phyloP scores from a whole-genome alignment of 2,888 invertebrate species.

The Rosalia funebris region DNA sequence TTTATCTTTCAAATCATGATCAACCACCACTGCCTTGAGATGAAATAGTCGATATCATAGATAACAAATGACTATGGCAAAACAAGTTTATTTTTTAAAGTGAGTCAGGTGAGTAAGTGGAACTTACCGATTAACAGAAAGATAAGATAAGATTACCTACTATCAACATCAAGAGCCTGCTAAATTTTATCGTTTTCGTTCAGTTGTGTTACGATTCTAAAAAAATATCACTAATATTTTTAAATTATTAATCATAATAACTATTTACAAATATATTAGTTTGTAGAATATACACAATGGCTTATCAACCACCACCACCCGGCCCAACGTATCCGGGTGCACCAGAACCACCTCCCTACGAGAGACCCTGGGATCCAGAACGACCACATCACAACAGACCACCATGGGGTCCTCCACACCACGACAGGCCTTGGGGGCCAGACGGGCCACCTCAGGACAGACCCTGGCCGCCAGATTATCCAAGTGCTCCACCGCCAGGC shows the following conservation, averaged over 20 bases:
- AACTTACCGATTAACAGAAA: neutral
- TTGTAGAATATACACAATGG: neutral
- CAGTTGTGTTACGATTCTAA: neutral
- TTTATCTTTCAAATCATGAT: no score
- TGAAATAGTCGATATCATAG: no score
- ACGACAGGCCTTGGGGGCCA: constrained; percentile 2
- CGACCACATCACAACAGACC: neutral
- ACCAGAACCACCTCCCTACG: neutral
- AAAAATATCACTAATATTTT: neutral
- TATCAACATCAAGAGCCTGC: neutral
- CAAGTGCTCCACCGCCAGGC: neutral
- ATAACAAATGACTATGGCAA: no score
- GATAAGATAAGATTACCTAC: neutral
- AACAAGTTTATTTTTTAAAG: no score
- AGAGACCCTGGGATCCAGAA: neutral
- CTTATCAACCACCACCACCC: constrained; percentile 4
- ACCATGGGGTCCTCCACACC: neutral
- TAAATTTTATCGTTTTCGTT: neutral
- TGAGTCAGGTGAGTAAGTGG: neutral
- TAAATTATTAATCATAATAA: no score
- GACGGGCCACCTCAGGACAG: neutral
- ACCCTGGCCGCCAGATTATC: neutral
- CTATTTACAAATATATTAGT: no score
- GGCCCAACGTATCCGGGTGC: neutral
- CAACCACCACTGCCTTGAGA: no score